Base-by-base conservation (phyloP, 2,888 invertebrate species). In the Sarcophaga variegata region DNA sequence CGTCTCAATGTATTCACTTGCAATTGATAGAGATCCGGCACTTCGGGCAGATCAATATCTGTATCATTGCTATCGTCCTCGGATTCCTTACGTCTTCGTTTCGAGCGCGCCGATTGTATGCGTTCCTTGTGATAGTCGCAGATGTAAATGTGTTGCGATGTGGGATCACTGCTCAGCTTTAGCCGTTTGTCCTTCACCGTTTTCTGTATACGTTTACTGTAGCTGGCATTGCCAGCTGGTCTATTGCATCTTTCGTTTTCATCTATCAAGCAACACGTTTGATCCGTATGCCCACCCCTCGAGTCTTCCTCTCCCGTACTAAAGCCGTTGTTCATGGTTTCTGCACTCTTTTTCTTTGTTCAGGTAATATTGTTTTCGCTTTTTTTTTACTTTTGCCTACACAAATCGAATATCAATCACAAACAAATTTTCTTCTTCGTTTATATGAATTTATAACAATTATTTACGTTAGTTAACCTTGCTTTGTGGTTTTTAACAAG, bases 81-180 rank as follows among this genome's bases (percentile, higher is more conserved):
- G 0, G 98, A 98, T 92, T 99, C 98, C 93, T 98, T 98, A 88
- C 97, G 96, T 90, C 98, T 95, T 86, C 98, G 96, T 93, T 98
- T 98, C 20, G 97, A 97, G 89, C 99, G 95, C n/a, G 98, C 98
- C 93, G 97, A 97, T 93, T 99, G 99, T 90, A 99, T 99, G 92
- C 98, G 97, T 92, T 96, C 96, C 94, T 99, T 99, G 94, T 99
- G 99, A 92, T 96, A 96, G 93, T 99, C 99, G 94, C 99, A 99
- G 91, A 99, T 99, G 93, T 99, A 99, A 90, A 97, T 98, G 93
- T 99, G 99, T 90, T 97, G 96, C 62, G 97, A 97, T 92, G 95
- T 95, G 89, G 95, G 96, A 94, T 99, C 98, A 90, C 97, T 96
- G 93, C 96, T 96, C 64, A 99, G 95, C 93, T 98, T 98, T 64